Conservation (phyloP, 2,113 vertebrate species). For the Gymnobelideus leadbeateri region DNA sequence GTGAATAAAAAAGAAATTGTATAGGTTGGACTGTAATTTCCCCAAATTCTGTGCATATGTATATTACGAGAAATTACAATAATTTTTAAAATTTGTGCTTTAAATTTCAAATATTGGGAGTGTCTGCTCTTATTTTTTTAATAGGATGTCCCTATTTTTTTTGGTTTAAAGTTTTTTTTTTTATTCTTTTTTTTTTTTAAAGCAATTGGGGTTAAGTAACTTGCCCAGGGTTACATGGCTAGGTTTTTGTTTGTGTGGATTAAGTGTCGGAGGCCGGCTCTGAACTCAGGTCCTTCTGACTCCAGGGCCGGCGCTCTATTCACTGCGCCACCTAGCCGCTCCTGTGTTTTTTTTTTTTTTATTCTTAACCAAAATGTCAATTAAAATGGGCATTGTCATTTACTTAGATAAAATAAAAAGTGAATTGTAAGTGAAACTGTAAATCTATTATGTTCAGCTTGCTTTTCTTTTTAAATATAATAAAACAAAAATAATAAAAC, state of each 20-base stretch:
- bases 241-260: no score
- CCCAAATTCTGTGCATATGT: not conserved
- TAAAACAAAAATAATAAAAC: no score
- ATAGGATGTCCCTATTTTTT: not conserved
- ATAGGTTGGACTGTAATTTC: not conserved
- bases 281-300: no score
- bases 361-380: not conserved
- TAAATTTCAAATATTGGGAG: not conserved
- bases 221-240: no score
- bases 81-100: not conserved
- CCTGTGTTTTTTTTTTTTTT: not conserved
- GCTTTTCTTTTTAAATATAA: not conserved
- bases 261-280: no score
- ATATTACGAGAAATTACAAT: not conserved
- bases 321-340: no score
- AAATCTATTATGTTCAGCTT: not conserved
- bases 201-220: no score
- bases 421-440: not conserved
- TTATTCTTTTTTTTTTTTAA: not conserved
- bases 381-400: conserved; percentile 18
- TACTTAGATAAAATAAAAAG: not conserved
- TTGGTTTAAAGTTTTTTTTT: not conserved
- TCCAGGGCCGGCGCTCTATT: no score
- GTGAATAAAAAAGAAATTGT: not conserved
- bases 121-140: not conserved